Evolutionary conservation across 1,140 invertebrate species (phyloP).

Genomic region (Scylla paramamosain): DNA sequence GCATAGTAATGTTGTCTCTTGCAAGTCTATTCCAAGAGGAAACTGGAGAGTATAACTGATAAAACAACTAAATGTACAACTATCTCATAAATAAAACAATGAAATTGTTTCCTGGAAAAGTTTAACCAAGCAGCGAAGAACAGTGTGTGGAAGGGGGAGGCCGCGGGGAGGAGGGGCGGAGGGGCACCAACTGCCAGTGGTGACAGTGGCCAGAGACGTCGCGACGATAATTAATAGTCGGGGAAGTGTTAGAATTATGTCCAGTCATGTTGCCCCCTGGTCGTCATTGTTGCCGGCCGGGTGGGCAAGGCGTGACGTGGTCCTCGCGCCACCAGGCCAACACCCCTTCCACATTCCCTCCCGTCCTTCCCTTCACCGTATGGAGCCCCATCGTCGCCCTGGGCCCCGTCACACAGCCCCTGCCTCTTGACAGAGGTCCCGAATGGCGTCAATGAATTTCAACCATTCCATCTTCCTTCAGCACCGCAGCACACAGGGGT

Average conservation of each 20-base stretch:
- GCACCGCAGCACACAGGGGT: too few species aligned
- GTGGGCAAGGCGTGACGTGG: background rate
- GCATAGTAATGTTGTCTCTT: too few species aligned
- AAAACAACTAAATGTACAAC: background rate
- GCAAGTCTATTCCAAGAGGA: too few species aligned
- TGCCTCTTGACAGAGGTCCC: too few species aligned
- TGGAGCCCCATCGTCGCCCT: too few species aligned
- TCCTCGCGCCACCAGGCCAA: background rate
- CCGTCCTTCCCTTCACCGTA: background rate
- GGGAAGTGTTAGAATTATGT: constrained; percentile 31
- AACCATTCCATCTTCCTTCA: background rate
- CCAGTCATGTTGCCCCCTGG: constrained; percentile 37
- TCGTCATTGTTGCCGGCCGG: constrained; percentile 15
- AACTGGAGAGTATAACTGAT: background rate
- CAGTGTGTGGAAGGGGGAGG: background rate
- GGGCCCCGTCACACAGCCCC: too few species aligned
- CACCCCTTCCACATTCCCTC: background rate
- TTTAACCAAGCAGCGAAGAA: background rate
- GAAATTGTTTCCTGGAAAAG: background rate
- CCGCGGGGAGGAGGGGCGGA: background rate
- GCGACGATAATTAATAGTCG: constrained; percentile 18
- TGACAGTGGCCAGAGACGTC: constrained; percentile 31
- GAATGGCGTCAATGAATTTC: too few species aligned
- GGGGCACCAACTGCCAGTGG: background rate
- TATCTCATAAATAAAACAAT: background rate